phyloP scores from a whole-genome alignment of 2,113 vertebrate genomes.

The Microcebus lehilahytsara region DNA sequence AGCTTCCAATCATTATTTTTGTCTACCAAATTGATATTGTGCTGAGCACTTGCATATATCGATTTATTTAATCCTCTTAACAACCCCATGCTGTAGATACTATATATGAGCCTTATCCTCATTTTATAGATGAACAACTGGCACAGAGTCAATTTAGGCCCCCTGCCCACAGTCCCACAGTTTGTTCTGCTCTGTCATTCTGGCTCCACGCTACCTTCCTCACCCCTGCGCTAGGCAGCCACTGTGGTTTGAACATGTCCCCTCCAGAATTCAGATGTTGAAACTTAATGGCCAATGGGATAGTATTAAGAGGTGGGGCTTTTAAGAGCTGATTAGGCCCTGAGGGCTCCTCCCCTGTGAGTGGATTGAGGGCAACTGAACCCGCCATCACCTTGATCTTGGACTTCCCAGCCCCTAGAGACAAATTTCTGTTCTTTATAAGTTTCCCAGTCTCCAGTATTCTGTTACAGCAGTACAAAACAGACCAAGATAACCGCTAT shows the following conservation, averaged over 20 bases:
- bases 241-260: not conserved
- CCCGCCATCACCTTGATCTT: not conserved
- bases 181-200: not conserved
- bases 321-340: not conserved
- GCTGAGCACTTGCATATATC: not conserved
- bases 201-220: not conserved
- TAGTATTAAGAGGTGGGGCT: not conserved
- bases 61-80: not conserved
- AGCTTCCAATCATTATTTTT: not conserved
- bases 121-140: not conserved
- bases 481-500: not conserved
- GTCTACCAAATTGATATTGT: not conserved
- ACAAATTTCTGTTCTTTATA: not conserved
- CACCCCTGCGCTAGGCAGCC: not conserved
- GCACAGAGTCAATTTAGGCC: not conserved
- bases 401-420: not conserved
- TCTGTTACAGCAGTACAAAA: not conserved
- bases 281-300: not conserved
- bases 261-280: not conserved
- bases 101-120: not conserved
- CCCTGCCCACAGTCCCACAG: not conserved
- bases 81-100: not conserved
- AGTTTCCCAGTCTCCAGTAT: not conserved
- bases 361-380: not conserved
- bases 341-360: not conserved